These are phyloP conservation scores for Sminthurinus signatus DNA, from an alignment of 1,140 invertebrate genomes.

Conservation along the genomic window DNA sequence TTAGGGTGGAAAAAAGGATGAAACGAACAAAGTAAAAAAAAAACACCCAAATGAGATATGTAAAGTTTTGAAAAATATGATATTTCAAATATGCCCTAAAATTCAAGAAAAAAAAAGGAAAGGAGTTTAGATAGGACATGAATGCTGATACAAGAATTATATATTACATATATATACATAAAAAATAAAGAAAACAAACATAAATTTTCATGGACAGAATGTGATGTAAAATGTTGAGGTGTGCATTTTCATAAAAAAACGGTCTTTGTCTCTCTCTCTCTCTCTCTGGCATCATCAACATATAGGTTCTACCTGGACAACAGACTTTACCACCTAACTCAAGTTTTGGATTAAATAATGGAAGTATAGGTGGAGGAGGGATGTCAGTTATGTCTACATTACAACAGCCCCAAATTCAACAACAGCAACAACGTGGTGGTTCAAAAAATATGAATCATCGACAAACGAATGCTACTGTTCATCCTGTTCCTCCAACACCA, in stretches of 20 bases:
- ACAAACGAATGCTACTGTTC: background rate
- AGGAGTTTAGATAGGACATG: no score
- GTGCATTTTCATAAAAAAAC: background rate
- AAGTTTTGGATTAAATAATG: constrained; percentile 18
- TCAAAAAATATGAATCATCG: background rate
- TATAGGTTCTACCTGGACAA: constrained; percentile 9
- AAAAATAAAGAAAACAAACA: background rate
- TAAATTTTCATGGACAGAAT: background rate
- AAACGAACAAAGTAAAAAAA: no score
- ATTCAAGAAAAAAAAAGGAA: no score
- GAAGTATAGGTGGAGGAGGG: constrained; percentile 1
- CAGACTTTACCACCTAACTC: constrained; percentile 4
- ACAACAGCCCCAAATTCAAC: background rate
- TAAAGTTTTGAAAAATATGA: no score
- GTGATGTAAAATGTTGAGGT: constrained; percentile 10
- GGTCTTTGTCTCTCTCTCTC: no score
- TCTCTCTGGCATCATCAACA: constrained; percentile 5
- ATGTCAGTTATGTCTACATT: background rate
- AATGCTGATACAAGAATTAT: no score
- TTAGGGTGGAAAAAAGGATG: no score
- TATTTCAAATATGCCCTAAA: no score
- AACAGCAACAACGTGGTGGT: constrained; percentile 1
- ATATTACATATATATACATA: no score
- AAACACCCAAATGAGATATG: no score
- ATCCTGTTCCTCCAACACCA: background rate